A percentile compares a stretch with the other conserved stretches of the same genome.
phyloP scores from a whole-genome alignment of 2,113 vertebrate species.

The Alethe diademata region DNA sequence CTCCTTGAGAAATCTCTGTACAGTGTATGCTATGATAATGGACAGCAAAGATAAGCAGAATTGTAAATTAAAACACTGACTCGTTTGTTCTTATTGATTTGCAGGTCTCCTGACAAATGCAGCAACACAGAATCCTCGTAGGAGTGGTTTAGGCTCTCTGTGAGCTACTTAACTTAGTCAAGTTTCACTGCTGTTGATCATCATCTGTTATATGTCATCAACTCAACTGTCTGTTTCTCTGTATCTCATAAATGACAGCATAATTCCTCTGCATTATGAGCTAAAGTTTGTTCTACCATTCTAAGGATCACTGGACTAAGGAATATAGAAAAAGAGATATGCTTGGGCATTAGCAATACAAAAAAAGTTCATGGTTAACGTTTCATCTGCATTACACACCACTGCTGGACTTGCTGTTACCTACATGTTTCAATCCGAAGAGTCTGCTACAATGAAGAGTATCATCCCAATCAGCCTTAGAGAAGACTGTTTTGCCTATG shows the following conservation, averaged over 20 bases:
- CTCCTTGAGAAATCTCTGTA: slow-evolving; percentile 13
- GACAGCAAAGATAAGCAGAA: slow-evolving; percentile 23
- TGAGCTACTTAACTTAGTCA: slow-evolving; percentile 73
- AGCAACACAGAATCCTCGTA: slow-evolving; percentile 74
- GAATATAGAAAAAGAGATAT: slow-evolving; percentile 56
- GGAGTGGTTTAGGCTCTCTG: slow-evolving; percentile 77
- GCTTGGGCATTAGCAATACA: slow-evolving; percentile 73
- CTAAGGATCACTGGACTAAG: slow-evolving; percentile 61
- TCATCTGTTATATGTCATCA: slow-evolving; percentile 72
- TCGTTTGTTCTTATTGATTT: slow-evolving; percentile 69
- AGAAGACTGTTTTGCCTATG: slow-evolving; percentile 68
- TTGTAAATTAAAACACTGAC: slow-evolving; percentile 55
- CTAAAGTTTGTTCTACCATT: slow-evolving; percentile 63
- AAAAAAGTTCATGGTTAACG: slow-evolving; percentile 62
- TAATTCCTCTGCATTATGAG: slow-evolving; percentile 69
- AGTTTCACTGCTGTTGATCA: slow-evolving; percentile 74
- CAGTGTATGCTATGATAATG: slow-evolving; percentile 23
- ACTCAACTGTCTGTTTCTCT: slow-evolving; percentile 77
- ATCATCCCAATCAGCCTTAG: slow-evolving; percentile 68
- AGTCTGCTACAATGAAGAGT: slow-evolving; percentile 59
- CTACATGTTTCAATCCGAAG: slow-evolving; percentile 50
- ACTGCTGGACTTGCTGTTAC: slow-evolving; percentile 56
- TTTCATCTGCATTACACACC: slow-evolving; percentile 57
- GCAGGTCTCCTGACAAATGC: slow-evolving; percentile 94
- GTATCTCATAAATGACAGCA: slow-evolving; percentile 77